Evolutionary conservation across 2,888 invertebrate species (phyloP), one percentile per base, ranked within the genome.

Genomic region (Lepidocyrtinus sp.): DNA sequence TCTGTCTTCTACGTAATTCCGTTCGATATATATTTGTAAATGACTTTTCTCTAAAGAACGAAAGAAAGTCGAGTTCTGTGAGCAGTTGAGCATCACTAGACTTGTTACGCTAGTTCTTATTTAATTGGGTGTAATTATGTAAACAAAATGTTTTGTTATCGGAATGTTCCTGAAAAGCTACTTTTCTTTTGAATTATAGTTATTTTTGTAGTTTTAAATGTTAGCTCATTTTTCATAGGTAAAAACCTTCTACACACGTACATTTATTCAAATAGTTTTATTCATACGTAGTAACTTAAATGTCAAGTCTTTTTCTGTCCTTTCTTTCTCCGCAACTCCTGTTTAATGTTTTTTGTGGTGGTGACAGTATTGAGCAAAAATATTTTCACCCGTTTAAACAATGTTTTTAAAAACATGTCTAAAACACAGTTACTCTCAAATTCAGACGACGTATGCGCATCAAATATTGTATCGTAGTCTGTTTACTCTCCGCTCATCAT

Each of bases 21-120:
- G 2, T 50, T n/a, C 50, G 12, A 36, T 50, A 2, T n/a, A 50
- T 50, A 2, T 7, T 7, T 12, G 12, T 50, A 61, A 22, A 74
- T 79, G 79, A 73, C 73, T 74, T 50, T 50, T 50, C 17, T 59
- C 69, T 27, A 59, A 45, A 27, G 27, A 67, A 55, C 50, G 17
- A 50, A 50, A 50, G 50, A 50, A 50, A 50, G 50, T 50, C 36
- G 21, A 59, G 70, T 80, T 72, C 61, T 65, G 78, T 68, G 79
- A 79, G 68, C 74, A 79, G n/a, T 73, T 80, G 65, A 75, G 75
- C 70, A 67, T 80, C 74, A 70, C 79, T 70, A 75, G 79, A 80
- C 74, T 65, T 59, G 64, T 65, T 80, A 62, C 17, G 73, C 73
- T 22, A 12, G 12, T 36, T 12, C 36, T 36, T 12, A 36, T 36